Conservation (phyloP, 2,113 vertebrate species). For the Mustela nigripes region DNA sequence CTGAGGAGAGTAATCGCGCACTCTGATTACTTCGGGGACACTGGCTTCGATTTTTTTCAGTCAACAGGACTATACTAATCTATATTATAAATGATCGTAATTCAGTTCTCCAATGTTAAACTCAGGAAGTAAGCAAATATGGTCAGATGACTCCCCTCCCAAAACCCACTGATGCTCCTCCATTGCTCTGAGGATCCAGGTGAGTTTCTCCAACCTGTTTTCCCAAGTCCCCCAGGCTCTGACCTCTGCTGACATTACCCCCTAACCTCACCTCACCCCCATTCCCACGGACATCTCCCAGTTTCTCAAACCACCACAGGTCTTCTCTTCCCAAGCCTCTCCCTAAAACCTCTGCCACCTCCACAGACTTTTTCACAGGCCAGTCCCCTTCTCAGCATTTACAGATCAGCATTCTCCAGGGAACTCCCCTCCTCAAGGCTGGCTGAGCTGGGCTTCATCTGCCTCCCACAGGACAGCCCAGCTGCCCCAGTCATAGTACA, state of each 20-base stretch:
- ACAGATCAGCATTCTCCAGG: neutral
- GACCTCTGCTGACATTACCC: neutral
- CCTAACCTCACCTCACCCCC: neutral
- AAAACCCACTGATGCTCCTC: neutral
- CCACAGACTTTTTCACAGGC: neutral
- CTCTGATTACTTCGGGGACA: neutral
- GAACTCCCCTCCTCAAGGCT: neutral
- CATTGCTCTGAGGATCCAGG: neutral
- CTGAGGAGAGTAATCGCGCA: neutral
- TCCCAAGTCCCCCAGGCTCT: neutral
- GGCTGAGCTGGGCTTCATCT: neutral
- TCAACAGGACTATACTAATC: neutral
- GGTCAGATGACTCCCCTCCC: neutral
- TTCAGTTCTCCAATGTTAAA: neutral
- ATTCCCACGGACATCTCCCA: neutral
- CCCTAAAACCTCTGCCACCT: neutral
- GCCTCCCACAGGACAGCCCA: neutral
- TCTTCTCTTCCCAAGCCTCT: neutral
- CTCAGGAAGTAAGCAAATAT: neutral
- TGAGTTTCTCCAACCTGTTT: neutral
- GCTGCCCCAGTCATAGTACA: rapidly evolving
- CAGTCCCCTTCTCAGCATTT: neutral
- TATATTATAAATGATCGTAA: neutral
- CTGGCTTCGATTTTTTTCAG: neutral
- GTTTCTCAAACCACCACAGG: neutral